Percentiles rank a stretch among this genome's conserved stretches.
phyloP scores from a whole-genome alignment of 2,113 vertebrate genomes.

The Euleptes europaea region DNA sequence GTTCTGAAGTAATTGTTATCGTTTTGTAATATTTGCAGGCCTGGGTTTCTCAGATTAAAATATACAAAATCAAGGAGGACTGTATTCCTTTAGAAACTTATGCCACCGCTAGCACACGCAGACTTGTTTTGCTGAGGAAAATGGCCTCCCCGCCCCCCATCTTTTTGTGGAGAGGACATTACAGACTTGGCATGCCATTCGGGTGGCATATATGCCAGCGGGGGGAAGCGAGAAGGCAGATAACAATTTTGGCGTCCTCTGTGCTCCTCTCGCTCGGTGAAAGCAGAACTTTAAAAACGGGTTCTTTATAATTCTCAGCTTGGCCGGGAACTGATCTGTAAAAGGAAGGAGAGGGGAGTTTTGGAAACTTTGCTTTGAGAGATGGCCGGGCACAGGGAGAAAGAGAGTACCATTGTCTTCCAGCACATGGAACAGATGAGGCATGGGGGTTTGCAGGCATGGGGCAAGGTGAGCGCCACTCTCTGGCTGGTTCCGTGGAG shows the following conservation, averaged over 20 bases:
- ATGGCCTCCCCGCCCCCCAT: background rate
- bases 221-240: background rate
- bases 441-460: background rate
- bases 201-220: background rate
- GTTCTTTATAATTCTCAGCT: background rate
- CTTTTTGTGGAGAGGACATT: slow-evolving; percentile 30
- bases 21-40: slow-evolving; percentile 58
- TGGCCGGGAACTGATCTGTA: background rate
- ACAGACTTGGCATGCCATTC: slow-evolving; percentile 7
- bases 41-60: slow-evolving; percentile 56
- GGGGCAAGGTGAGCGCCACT: background rate
- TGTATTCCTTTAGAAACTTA: slow-evolving; percentile 33
- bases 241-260: background rate
- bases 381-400: background rate
- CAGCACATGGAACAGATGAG: slow-evolving; percentile 3
- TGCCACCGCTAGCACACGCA: background rate
- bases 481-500: slow-evolving; percentile 40
- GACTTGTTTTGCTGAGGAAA: background rate
- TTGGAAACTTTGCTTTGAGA: background rate
- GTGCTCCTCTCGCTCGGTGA: background rate
- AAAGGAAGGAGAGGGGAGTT: background rate
- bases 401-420: slow-evolving; percentile 2
- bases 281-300: background rate
- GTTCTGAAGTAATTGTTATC: slow-evolving; percentile 64
- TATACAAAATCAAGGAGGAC: slow-evolving; percentile 30